Conservation (phyloP, 2,888 invertebrate genomes). For the Adelognathus sp. region DNA sequence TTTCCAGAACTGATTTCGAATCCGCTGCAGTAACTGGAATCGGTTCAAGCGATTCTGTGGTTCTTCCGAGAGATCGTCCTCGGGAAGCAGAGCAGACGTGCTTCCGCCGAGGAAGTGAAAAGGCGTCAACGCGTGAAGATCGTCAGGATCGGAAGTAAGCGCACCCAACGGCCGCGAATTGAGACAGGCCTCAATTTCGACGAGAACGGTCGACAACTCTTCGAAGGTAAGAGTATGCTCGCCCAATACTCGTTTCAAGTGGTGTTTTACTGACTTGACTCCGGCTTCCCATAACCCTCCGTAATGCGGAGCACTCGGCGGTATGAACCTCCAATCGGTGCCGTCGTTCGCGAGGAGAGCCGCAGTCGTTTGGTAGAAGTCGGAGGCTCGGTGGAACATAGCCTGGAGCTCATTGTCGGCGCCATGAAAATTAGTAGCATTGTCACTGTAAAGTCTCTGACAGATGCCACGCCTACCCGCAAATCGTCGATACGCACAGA, state of each 20-base stretch:
- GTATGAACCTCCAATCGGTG: slow-evolving; percentile 67
- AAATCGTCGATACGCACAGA: no score
- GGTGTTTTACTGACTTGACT: no score
- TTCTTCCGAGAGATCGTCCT: background rate
- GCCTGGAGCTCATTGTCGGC: slow-evolving; percentile 35
- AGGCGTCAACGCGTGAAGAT: slow-evolving; percentile 14
- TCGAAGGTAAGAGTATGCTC: slow-evolving; percentile 26
- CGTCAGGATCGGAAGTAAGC: background rate
- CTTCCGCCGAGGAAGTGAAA: slow-evolving; percentile 19
- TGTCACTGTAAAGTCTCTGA: slow-evolving; percentile 34
- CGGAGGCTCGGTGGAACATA: slow-evolving; percentile 24
- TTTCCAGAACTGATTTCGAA: slow-evolving; percentile 40
- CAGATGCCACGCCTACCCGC: slow-evolving; percentile 39
- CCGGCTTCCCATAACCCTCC: slow-evolving; percentile 68
- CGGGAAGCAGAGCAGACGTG: slow-evolving; percentile 20
- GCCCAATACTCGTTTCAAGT: no score
- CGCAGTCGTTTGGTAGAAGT: slow-evolving; percentile 1
- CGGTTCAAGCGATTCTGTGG: slow-evolving; percentile 33
- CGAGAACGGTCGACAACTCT: no score
- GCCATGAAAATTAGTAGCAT: slow-evolving; percentile 43
- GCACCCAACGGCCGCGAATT: slow-evolving; percentile 13
- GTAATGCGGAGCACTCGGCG: slow-evolving; percentile 59
- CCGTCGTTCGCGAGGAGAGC: slow-evolving; percentile 13
- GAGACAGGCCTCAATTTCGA: no score
- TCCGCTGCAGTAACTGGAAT: slow-evolving; percentile 37